Conservation (phyloP, 2,797 vertebrate species). For the Chanos chanos region DNA sequence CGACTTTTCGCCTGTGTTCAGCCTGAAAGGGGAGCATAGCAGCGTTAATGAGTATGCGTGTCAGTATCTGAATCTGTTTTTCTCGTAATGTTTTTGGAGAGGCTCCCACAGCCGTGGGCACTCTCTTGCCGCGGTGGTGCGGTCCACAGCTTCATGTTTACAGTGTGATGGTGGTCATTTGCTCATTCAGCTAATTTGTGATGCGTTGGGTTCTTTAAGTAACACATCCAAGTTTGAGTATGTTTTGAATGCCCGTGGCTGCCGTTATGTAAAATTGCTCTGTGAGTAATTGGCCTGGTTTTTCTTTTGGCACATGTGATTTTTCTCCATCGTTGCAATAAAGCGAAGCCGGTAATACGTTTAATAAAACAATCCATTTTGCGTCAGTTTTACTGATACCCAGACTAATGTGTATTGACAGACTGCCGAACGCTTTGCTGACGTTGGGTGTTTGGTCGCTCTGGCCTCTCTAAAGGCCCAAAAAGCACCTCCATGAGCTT, state of each 20-base stretch:
- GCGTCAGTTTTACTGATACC: conserved; percentile 73
- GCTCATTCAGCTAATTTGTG: no score
- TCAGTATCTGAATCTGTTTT: no score
- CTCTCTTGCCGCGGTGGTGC: no score
- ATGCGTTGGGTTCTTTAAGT: no score
- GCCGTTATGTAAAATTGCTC: neutral
- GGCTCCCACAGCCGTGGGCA: no score
- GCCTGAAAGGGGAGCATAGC: no score
- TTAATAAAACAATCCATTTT: conserved; percentile 58
- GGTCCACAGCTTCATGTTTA: no score
- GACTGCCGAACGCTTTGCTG: conserved; percentile 75
- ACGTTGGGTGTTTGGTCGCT: conserved; percentile 77
- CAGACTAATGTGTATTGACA: conserved; percentile 81
- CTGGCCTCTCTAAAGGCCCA: conserved; percentile 72
- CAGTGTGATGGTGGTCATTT: no score
- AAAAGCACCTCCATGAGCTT: conserved; percentile 81
- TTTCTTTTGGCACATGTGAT: conserved; percentile 33
- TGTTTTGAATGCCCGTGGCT: conserved; percentile 8
- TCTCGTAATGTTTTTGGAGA: no score
- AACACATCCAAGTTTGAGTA: no score
- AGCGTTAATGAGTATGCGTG: no score
- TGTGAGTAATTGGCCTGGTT: conserved; percentile 34
- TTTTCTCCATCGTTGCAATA: conserved; percentile 32
- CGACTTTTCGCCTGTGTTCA: no score
- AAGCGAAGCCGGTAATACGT: conserved; percentile 39